phyloP scores from a whole-genome alignment of 2,797 vertebrate species.

The Heliangelus exortis region DNA sequence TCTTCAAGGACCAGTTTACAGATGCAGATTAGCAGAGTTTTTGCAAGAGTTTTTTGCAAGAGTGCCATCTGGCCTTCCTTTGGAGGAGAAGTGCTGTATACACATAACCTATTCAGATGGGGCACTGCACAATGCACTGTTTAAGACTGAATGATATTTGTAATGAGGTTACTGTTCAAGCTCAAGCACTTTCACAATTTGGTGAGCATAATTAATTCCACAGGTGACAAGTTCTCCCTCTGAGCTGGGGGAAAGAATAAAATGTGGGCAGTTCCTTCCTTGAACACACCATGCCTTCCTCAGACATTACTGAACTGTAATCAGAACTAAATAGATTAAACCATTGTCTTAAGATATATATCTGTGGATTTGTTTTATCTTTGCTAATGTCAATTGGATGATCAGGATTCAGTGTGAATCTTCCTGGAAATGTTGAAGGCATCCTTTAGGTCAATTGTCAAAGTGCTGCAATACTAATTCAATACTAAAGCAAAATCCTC shows the following conservation, averaged over 20 bases:
- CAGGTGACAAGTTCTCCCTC: neutral
- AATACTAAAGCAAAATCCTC: neutral
- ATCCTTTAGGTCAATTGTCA: neutral
- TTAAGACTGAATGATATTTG: neutral
- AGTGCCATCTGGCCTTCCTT: constrained; percentile 20
- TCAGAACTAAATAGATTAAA: neutral
- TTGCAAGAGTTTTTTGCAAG: neutral
- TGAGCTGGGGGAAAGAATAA: neutral
- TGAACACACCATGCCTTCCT: neutral
- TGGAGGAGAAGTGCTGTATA: neutral
- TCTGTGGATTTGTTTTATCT: constrained; percentile 2
- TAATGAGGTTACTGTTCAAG: neutral
- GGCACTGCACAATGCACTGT: neutral
- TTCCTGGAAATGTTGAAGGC: neutral
- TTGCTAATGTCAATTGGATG: neutral
- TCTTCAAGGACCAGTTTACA: neutral
- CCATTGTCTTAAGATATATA: neutral
- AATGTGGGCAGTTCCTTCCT: neutral
- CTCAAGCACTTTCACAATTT: neutral
- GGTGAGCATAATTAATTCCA: neutral
- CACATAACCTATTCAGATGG: neutral
- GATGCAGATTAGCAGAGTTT: neutral
- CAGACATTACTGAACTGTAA: neutral
- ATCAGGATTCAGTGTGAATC: neutral
- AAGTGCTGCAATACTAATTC: neutral